Evolutionary conservation across 64 coral and sea anemone genomes (phyloP).

Genomic region (Trachythela sp.): DNA sequence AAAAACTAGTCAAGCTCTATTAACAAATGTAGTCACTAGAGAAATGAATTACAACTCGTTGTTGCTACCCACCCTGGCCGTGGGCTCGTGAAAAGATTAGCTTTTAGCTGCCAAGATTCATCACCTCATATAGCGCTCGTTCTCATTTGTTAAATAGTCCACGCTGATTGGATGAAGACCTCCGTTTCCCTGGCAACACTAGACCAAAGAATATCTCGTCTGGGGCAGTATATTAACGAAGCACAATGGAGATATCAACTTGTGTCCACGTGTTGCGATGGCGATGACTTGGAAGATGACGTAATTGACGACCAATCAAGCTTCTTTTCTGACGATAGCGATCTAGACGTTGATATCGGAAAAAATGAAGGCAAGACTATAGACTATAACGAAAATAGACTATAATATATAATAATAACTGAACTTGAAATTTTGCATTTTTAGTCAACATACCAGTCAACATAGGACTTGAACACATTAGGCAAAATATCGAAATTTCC

Average conservation of each 20-base stretch:
- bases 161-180: constrained; percentile 13
- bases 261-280: constrained; percentile 48
- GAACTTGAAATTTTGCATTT: too few relatives aligned
- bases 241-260: constrained; percentile 95
- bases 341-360: not conserved
- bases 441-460: too few relatives aligned
- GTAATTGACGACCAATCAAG: not conserved
- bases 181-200: constrained; percentile 31
- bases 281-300: not conserved
- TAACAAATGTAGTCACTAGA: too few relatives aligned
- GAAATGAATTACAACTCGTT: too few relatives aligned
- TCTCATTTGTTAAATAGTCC: not conserved
- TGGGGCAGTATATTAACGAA: constrained; percentile 85
- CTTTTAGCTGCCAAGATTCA: too few relatives aligned
- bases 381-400: not conserved
- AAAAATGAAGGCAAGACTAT: not conserved
- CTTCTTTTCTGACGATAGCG: not conserved
- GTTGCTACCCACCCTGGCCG: too few relatives aligned
- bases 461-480: too few relatives aligned
- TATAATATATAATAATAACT: too few relatives aligned
- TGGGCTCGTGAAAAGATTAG: too few relatives aligned
- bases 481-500: too few relatives aligned
- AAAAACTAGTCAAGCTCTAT: too few relatives aligned
- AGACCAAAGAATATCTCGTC: constrained; percentile 74
- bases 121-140: not conserved